Conservation (phyloP, 2,888 invertebrate genomes). For the Nycteola revayana region DNA sequence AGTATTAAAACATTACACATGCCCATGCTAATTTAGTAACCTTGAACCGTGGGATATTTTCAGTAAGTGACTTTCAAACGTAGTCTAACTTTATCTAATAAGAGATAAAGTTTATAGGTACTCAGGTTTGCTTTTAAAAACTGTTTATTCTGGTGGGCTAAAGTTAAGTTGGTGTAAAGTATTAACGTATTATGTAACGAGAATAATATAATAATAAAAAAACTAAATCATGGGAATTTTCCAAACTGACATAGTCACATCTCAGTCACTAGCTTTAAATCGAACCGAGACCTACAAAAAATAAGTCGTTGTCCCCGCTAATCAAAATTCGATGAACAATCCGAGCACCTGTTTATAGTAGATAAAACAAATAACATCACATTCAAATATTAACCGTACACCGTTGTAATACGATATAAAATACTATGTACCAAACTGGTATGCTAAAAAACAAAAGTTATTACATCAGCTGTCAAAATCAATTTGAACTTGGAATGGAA, state of each 20-base stretch:
- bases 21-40: no score
- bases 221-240: no score
- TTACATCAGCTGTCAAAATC: constrained; percentile 23
- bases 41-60: no score
- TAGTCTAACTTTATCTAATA: no score
- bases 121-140: no score
- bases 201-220: no score
- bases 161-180: no score
- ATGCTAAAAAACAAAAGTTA: constrained; percentile 24
- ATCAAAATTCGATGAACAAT: constrained; percentile 36
- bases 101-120: no score
- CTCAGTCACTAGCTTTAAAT: constrained; percentile 21
- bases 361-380: constrained; percentile 11
- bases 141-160: no score
- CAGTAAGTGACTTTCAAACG: no score
- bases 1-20: no score
- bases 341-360: constrained; percentile 27
- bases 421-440: constrained; percentile 1
- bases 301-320: constrained; percentile 42
- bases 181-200: no score
- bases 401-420: neutral
- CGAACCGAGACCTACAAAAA: constrained; percentile 25
- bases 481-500: constrained; percentile 14
- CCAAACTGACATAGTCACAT: constrained; percentile 4
- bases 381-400: constrained; percentile 10